Base-by-base conservation (phyloP, 2,797 vertebrate genomes). In the Spizella passerina region DNA sequence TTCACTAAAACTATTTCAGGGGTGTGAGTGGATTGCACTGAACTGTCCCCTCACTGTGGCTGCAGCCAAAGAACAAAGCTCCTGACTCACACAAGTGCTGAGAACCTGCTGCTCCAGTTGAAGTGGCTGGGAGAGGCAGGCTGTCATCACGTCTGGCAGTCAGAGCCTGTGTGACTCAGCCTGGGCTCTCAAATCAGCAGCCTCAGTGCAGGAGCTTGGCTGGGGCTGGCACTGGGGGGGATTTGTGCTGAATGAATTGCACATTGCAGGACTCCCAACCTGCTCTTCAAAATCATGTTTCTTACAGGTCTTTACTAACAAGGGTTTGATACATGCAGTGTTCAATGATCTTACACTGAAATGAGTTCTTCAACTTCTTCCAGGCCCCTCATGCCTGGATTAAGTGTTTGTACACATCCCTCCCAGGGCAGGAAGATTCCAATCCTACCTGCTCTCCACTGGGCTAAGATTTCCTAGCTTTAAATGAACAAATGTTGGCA, bases 21-120 rank as follows among this genome's bases (percentile, higher is more conserved):
- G 22, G 7, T 23, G 23, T 55, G 59, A 93, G 71, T 19, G 43
- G 32, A 53, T 57, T 5, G 5, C 8, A 49, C n/a, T 16, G 50
- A 86, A 53, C 66, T 64, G 50, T 23, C 88, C 12, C 0, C 65
- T 86, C 60, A 4, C 2, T 29, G 72, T 43, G 69, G 64, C 27
- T 68, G 78, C 64, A 87, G 46, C 75, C 82, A 82, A 52, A 68
- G 79, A 93, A 85, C 1, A 27, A 92, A 87, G 87, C 47, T 77
- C 89, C 94, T 47, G 91, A 68, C 75, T 56, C 91, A 87, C 79
- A 81, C 16, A 72, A 87, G 91, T 92, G 94, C 96, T 82, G 92
- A 96, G 96, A 96, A 94, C 94, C 92, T 94, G 92, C 94, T 93
- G 93, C 95, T 96, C 91, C 94, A 93, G 95, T 82, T 95, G 93